phyloP scores from a whole-genome alignment of 2,888 invertebrate species.

The Parnassius glacialis region DNA sequence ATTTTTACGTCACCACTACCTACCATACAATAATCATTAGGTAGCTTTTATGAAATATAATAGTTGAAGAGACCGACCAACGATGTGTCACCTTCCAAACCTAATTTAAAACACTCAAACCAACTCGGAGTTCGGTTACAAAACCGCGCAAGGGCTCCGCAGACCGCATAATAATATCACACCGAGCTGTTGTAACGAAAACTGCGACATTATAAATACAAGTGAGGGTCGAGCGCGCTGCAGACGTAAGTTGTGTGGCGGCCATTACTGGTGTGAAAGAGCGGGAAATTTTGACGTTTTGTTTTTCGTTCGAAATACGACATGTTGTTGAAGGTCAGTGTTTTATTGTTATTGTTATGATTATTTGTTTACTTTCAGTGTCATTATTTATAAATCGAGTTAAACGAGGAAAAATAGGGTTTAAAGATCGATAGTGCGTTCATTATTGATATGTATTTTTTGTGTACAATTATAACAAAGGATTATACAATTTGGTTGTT shows the following conservation, averaged over 20 bases:
- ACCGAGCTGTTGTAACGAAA: constrained; percentile 60
- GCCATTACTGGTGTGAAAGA: constrained; percentile 54
- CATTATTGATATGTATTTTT: no score
- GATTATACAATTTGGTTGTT: no score
- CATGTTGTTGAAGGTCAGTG: constrained; percentile 74
- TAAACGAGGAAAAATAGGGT: no score
- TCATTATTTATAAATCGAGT: neutral
- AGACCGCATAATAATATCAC: constrained; percentile 68
- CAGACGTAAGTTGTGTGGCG: constrained; percentile 56
- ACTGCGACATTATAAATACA: constrained; percentile 76
- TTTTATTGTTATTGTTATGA: constrained; percentile 37
- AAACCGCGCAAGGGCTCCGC: constrained; percentile 61
- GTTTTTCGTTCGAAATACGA: constrained; percentile 38
- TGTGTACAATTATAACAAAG: no score
- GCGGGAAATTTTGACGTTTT: constrained; percentile 68
- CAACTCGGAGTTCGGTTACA: constrained; percentile 61
- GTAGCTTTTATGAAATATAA: constrained; percentile 4
- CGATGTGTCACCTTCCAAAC: constrained; percentile 32
- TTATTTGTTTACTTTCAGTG: constrained; percentile 25
- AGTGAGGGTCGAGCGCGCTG: constrained; percentile 47
- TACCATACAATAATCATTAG: no score
- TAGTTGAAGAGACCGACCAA: constrained; percentile 10
- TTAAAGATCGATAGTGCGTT: no score
- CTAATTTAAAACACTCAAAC: constrained; percentile 31
- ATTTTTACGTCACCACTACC: no score